Percentiles rank a stretch among this genome's conserved stretches.
These are phyloP conservation scores for Platysteira castanea DNA, from an alignment of 2,113 vertebrate species.

Conservation along the genomic window DNA sequence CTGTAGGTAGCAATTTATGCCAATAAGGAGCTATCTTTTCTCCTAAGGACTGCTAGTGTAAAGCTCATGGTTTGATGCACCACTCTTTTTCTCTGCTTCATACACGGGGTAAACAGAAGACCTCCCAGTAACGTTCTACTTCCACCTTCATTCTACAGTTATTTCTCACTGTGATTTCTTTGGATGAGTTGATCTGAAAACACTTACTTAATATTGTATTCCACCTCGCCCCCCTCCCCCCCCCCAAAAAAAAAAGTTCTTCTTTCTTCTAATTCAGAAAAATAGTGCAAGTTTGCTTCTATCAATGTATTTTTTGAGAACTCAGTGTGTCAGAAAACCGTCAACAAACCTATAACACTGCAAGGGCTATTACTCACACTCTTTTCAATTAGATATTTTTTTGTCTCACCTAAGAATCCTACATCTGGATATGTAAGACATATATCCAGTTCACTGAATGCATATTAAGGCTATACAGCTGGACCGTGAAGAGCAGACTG, in stretches of 20 bases:
- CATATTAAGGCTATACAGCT: neutral
- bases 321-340: neutral
- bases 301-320: neutral
- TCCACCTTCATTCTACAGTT: neutral
- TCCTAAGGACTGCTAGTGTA: neutral
- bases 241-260: neutral
- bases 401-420: neutral
- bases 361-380: neutral
- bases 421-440: neutral
- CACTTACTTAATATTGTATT: neutral
- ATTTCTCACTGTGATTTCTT: neutral
- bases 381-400: neutral
- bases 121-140: neutral
- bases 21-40: neutral
- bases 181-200: neutral
- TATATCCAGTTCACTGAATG: neutral
- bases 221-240: fast-evolving
- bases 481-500: neutral
- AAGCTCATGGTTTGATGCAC: neutral
- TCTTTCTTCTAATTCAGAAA: neutral
- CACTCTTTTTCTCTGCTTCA: neutral
- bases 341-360: neutral
- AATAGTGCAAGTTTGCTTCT: neutral
- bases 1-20: neutral
- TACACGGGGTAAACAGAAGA: neutral